Base-by-base conservation (phyloP, 1,140 invertebrate species). In the Pseudomyrmex concolor region DNA sequence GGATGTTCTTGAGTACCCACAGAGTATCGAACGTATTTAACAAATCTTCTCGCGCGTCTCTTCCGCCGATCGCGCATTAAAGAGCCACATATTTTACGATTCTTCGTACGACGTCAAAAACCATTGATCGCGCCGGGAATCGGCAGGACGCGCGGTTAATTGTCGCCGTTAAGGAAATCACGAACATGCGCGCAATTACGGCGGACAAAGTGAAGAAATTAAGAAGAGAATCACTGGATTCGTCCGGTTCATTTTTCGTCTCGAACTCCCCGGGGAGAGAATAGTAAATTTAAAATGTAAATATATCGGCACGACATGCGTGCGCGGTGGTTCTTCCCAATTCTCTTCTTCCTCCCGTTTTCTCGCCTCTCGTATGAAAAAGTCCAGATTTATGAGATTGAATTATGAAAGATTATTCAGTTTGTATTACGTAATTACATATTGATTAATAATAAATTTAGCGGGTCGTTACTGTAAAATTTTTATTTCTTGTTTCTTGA, bases 241-340 rank as follows among this genome's bases (percentile, higher is more conserved):
- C 19, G 19, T 10, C 13, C 84, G 54, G 60, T 70, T 57, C 60
- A 89, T 88, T 89, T 88, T 87, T 88, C 84, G 62, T 83, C 54
- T 55, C 50, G 48, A 43, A 17, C n/a, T 67, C 15, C 51, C 57
- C 55, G 66, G 72, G 66, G 72, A 54, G 86, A 88, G 51, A 81
- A 70, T 80, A 60, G 74, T 88, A 84, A n/a, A n/a, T 89, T 89
- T 89, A 89, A 89, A 89, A 88, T 89, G 87, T 81, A 89, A 88
- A 88, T 88, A 57, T n/a, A 57, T n/a, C 54, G 13, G 51, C 50
- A 48, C 84, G 62, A 71, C 34, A 34, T 34, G 34, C 5, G 34
- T 0, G 34, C 84, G 72, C 86, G 64, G 48, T 80, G 85, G 10
- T 89, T 82, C 13, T 71, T 73, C 85, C 70, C 60, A 67, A 83